Evolutionary conservation across 2,888 invertebrate species (phyloP).

Genomic region (Cataglyphis rosenhaueri): DNA sequence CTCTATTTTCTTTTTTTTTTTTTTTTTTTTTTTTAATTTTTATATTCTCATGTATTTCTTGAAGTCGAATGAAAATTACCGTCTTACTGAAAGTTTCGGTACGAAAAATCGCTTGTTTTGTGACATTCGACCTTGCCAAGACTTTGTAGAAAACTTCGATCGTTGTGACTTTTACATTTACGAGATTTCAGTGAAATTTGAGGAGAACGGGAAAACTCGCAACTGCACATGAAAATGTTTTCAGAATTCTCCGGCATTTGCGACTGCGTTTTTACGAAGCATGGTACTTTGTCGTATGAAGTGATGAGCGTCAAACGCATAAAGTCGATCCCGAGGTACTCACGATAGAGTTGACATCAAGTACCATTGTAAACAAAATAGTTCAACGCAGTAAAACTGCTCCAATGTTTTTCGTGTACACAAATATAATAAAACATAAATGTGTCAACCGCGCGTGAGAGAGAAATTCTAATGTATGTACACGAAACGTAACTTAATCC

Average conservation of each 20-base stretch:
- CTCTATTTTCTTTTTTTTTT: constrained; percentile 35
- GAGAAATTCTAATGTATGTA: constrained; percentile 32
- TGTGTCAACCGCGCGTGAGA: not conserved
- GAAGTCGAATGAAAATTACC: constrained; percentile 33
- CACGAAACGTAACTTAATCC: constrained; percentile 9
- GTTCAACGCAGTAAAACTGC: constrained; percentile 32
- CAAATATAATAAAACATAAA: not conserved
- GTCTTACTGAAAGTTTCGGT: constrained; percentile 2
- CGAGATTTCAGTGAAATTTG: constrained; percentile 43
- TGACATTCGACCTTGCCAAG: constrained; percentile 15
- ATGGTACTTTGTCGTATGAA: constrained; percentile 26
- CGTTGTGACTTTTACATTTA: constrained; percentile 9
- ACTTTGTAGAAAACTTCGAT: constrained; percentile 57
- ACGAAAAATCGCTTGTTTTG: constrained; percentile 52
- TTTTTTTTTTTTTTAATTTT: constrained; percentile 51
- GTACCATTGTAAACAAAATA: constrained; percentile 25
- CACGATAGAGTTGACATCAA: constrained; percentile 34
- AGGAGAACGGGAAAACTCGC: not conserved
- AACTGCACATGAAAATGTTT: constrained; percentile 35
- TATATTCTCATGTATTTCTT: constrained; percentile 22
- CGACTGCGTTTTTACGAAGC: constrained; percentile 46
- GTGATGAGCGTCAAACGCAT: constrained; percentile 51
- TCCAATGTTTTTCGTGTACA: constrained; percentile 16
- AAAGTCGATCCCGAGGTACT: constrained; percentile 28
- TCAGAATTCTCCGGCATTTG: constrained; percentile 14